Conservation (phyloP, 2,113 vertebrate genomes). For the Rhinichthys klamathensis region DNA sequence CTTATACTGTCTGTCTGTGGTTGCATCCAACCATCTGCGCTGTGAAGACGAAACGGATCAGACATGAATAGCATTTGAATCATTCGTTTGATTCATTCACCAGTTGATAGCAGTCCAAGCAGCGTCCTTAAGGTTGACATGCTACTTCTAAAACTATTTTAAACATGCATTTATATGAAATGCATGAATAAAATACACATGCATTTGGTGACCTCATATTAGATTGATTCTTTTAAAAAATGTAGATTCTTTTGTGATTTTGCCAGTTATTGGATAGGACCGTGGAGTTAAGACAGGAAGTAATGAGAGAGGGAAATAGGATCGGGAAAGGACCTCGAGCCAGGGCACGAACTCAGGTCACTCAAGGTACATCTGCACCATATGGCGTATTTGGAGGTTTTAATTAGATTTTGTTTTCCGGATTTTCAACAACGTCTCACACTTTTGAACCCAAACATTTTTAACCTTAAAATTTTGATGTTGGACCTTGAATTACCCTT, state of each 20-base stretch:
- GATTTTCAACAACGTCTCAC: neutral
- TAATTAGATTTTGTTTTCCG: neutral
- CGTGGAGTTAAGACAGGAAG: neutral
- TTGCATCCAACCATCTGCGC: neutral
- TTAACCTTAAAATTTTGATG: neutral
- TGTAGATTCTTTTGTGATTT: neutral
- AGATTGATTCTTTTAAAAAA: neutral
- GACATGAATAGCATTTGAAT: neutral
- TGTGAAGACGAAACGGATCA: neutral
- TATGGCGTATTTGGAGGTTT: neutral
- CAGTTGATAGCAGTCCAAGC: neutral
- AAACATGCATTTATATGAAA: neutral
- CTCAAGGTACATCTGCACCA: neutral
- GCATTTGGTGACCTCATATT: neutral
- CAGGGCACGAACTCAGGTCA: neutral
- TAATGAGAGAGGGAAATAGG: neutral
- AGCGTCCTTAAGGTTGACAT: neutral
- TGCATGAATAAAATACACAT: neutral
- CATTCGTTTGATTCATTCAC: neutral
- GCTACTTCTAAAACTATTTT: neutral
- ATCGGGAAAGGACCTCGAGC: neutral
- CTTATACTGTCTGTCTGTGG: neutral
- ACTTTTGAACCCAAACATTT: neutral
- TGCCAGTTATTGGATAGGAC: neutral
- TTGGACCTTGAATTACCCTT: neutral